These are phyloP conservation scores for Acleris laterana DNA, from an alignment of 2,888 invertebrate species.

Conservation along the genomic window DNA sequence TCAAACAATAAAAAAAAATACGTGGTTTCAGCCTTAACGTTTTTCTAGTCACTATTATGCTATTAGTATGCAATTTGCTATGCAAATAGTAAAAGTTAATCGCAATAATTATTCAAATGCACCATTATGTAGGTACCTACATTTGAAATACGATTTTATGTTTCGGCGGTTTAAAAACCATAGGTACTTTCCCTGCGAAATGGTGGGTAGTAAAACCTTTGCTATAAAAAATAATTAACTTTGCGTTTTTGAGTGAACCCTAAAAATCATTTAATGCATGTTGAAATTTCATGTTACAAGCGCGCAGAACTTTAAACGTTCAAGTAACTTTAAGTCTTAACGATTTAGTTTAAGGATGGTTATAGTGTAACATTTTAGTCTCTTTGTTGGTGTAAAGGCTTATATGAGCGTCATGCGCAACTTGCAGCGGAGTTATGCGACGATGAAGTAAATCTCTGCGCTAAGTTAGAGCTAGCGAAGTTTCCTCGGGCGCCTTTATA, in stretches of 20 bases:
- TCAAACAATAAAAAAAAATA: no score
- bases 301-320: neutral
- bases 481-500: neutral
- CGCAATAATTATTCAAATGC: neutral
- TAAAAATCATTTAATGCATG: conserved; percentile 4
- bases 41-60: no score
- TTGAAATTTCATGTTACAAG: conserved; percentile 4
- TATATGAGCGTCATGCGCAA: conserved; percentile 2
- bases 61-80: no score
- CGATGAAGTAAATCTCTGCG: conserved; percentile 3
- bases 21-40: no score
- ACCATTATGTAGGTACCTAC: neutral
- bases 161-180: neutral
- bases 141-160: neutral
- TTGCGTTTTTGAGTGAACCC: conserved; percentile 1
- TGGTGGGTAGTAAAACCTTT: neutral
- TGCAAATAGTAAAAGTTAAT: neutral
- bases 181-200: neutral
- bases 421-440: conserved; percentile 1
- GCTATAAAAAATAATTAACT: neutral
- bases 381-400: conserved; percentile 7
- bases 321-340: neutral
- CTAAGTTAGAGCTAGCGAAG: conserved; percentile 5
- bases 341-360: neutral
- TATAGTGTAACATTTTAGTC: neutral